Base-by-base conservation (phyloP, 2,888 invertebrate species). In the Allophyes oxyacanthae region DNA sequence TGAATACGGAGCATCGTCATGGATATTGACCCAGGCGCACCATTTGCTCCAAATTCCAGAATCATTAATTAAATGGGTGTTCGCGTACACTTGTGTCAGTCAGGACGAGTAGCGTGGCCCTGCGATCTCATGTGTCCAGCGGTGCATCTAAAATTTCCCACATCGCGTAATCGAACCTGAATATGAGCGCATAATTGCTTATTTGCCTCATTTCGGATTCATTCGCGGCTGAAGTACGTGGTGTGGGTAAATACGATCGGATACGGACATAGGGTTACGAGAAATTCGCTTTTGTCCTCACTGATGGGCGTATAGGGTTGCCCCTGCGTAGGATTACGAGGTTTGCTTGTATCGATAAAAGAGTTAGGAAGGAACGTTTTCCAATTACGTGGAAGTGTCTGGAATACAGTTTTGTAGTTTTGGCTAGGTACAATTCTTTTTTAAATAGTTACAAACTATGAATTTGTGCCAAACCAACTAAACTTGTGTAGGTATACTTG, bases 161-260 rank as follows among this genome's bases (percentile, higher is more conserved):
- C 82, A 85, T 74, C 79, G 84, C 81, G 87, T 85, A 89, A 91
- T 89, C 88, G 87, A 87, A 88, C 83, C 84, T 80, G 82, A 89
- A 89, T 88, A 86, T 85, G 87, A 85, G 82, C 86, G 83, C 81
- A 81, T 90, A 91, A 91, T 92, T 91, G 92, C 87, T 90, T 91
- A 91, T 91, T 91, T 92, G 91, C 90, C 88, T 91, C 89, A 90
- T 91, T 91, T 90, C 80, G 77, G 81, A 91, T 89, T 88, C 86
- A 87, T 83, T 84, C 86, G 82, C 82, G 82, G 65, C 77, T 72
- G 75, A 74, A 79, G 78, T 82, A 77, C 79, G 81, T 79, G 72
- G 70, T 74, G 66, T 75, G 75, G 49, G 65, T 64, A 68, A 67
- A 75, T 76, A 64, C 77, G 64, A 64, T 56, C 45, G 52, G 58